A percentile compares a stretch with the other conserved stretches of the same genome.
phyloP scores from a whole-genome alignment of 1,140 invertebrate genomes.

The Drosophila serrata region DNA sequence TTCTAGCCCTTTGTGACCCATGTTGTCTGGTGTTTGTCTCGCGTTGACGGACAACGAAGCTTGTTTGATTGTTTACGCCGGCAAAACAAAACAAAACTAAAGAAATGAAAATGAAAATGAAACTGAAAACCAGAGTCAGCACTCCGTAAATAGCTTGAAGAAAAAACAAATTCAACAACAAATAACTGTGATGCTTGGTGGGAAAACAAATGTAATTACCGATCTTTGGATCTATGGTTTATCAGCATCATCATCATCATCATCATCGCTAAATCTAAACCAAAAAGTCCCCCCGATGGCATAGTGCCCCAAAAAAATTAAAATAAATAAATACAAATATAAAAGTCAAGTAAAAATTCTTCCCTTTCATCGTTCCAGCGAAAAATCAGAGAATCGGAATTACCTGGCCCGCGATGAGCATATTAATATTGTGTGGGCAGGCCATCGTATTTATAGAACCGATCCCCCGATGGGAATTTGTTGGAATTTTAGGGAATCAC shows the following conservation, averaged over 20 bases:
- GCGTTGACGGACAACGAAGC: slow-evolving; percentile 20
- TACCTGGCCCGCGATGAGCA: slow-evolving; percentile 24
- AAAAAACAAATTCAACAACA: slow-evolving; percentile 11
- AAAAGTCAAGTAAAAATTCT: slow-evolving; percentile 4
- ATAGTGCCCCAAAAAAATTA: slow-evolving; percentile 15
- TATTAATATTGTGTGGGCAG: slow-evolving; percentile 25
- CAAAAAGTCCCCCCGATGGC: slow-evolving; percentile 24
- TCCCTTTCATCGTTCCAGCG: slow-evolving; percentile 48
- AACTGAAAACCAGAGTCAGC: slow-evolving; percentile 25
- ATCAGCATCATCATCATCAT: neutral
- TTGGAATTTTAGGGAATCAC: slow-evolving; percentile 41
- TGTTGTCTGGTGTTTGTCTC: slow-evolving; percentile 46
- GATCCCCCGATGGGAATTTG: slow-evolving; percentile 3
- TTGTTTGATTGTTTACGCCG: slow-evolving; percentile 62
- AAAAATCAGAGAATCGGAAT: slow-evolving; percentile 45
- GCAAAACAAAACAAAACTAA: slow-evolving; percentile 42
- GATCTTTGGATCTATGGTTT: slow-evolving; percentile 6
- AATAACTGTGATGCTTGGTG: slow-evolving; percentile 24
- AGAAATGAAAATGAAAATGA: slow-evolving; percentile 23
- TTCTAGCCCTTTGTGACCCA: slow-evolving; percentile 1
- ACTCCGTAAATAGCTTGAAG: slow-evolving; percentile 25
- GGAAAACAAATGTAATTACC: slow-evolving; percentile 41
- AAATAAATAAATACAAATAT: neutral
- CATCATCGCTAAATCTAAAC: neutral
- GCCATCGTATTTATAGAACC: slow-evolving; percentile 39